Percentiles rank a stretch among this genome's conserved stretches.
Conservation (phyloP, 2,888 invertebrate species). For the Melikaiella ostensackeni region DNA sequence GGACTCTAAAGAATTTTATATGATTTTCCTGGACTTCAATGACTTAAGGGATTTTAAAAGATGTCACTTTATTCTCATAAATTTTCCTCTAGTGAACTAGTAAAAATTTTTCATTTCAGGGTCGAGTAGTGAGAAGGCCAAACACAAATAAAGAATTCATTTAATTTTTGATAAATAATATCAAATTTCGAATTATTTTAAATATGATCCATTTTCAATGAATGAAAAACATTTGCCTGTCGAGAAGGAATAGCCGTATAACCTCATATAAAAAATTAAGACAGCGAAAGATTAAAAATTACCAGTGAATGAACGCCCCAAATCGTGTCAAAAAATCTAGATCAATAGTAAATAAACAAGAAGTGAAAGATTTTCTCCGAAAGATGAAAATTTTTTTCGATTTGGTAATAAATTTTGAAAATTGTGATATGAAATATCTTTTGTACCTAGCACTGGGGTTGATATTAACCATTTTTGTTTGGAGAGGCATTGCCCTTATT, state of each 20-base stretch:
- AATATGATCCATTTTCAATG: too few species aligned
- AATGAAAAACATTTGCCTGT: slow-evolving; percentile 4
- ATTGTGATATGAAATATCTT: not conserved
- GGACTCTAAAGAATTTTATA: too few species aligned
- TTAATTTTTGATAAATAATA: too few species aligned
- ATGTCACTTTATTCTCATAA: too few species aligned
- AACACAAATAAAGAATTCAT: slow-evolving; percentile 89
- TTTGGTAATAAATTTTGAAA: slow-evolving; percentile 1
- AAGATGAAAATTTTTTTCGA: slow-evolving; percentile 14
- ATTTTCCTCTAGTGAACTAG: slow-evolving; percentile 10
- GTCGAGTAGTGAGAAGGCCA: slow-evolving; percentile 87
- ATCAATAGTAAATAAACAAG: not conserved
- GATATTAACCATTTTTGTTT: not conserved
- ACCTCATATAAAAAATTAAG: not conserved
- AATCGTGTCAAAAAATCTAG: not conserved
- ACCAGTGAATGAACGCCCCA: slow-evolving; percentile 1
- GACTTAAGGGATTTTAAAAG: too few species aligned
- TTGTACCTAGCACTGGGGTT: slow-evolving; percentile 1
- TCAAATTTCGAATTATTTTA: too few species aligned
- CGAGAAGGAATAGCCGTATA: not conserved
- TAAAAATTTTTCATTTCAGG: slow-evolving; percentile 71
- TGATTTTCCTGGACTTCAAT: too few species aligned
- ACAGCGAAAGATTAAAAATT: slow-evolving; percentile 9
- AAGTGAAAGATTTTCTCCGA: not conserved
- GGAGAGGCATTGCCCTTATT: not conserved